Evolutionary conservation across 2,113 vertebrate genomes (phyloP), one percentile per base, ranked within the genome.

Genomic region (Scomber japonicus): DNA sequence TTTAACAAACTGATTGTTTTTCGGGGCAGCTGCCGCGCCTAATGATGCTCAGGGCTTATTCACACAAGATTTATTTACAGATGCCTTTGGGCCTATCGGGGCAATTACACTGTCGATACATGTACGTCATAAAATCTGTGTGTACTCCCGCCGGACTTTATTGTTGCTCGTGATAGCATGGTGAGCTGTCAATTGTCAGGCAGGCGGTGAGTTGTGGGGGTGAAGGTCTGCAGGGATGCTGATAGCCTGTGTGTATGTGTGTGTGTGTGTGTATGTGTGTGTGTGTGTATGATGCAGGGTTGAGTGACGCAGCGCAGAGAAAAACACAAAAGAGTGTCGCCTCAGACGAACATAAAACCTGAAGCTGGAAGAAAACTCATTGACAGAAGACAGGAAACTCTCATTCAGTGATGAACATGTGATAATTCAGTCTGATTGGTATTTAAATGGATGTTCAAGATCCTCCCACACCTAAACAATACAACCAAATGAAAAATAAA

Each of bases 41-140:
- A 14, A 51, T 45, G 54, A 59, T 21, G 51, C 44, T 44, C 48
- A 24, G 24, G 35, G 30, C 9, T 51, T 21, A 11, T 67, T 71
- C 49, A 56, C 66, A 51, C 24, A 16, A n/a, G 51, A 57, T 19
- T 11, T 46, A 59, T 60, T 50, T 55, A 44, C n/a, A n/a, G 53
- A 54, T n/a, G 53, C 53, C 53, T n/a, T 54, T n/a, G 19, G 53
- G 53, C 53, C n/a, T 54, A 19, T 54, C 53, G 15, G 50, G 56
- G 35, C 51, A 46, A 19, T 35, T 49, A 73, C 57, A 11, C 56
- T 27, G 72, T 85, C 80, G 64, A 67, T 78, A 68, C 45, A 59
- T 14, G 66, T 46, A 60, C 49, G 53, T 88, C 88, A 90, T 65
- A 49, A 71, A 70, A 62, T 68, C 64, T 19, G 70, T 5, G 27